Evolutionary conservation across 2,888 invertebrate species (phyloP).

Genomic region (Hirudinaria manillensis): DNA sequence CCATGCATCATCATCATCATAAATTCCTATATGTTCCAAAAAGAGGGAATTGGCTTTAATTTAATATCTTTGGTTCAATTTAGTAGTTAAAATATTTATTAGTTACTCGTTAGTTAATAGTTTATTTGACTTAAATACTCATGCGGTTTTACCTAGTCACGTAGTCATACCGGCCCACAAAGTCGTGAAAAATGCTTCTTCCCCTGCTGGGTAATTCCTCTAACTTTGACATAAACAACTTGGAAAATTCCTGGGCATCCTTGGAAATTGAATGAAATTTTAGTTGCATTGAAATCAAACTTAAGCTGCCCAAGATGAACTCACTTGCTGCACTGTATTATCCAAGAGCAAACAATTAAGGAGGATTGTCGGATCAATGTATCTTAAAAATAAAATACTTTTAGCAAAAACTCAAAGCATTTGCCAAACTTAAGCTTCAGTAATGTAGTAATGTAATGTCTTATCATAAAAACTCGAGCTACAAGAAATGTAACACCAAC

Average conservation of each 20-base stretch:
- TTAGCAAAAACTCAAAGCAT: background rate
- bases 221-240: slow-evolving; percentile 60
- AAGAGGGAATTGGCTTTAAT: too few relatives aligned
- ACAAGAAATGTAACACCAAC: slow-evolving; percentile 12
- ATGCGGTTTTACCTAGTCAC: slow-evolving; percentile 51
- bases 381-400: slow-evolving; percentile 39
- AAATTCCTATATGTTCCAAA: too few relatives aligned
- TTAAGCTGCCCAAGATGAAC: background rate
- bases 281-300: too few relatives aligned
- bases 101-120: too few relatives aligned
- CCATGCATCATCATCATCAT: too few relatives aligned
- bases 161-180: slow-evolving; percentile 57
- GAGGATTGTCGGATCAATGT: slow-evolving; percentile 60
- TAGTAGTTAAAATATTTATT: too few relatives aligned
- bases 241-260: slow-evolving; percentile 66
- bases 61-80: too few relatives aligned
- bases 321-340: slow-evolving; percentile 59
- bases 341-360: slow-evolving; percentile 60
- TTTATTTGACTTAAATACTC: too few relatives aligned
- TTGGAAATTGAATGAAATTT: slow-evolving; percentile 37
- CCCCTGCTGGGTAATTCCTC: slow-evolving; percentile 54
- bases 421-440: too few relatives aligned
- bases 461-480: background rate
- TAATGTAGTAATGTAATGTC: too few relatives aligned
- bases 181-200: slow-evolving; percentile 48